phyloP scores from a whole-genome alignment of 2,797 vertebrate genomes.

The Sebastes kiyomatsui region DNA sequence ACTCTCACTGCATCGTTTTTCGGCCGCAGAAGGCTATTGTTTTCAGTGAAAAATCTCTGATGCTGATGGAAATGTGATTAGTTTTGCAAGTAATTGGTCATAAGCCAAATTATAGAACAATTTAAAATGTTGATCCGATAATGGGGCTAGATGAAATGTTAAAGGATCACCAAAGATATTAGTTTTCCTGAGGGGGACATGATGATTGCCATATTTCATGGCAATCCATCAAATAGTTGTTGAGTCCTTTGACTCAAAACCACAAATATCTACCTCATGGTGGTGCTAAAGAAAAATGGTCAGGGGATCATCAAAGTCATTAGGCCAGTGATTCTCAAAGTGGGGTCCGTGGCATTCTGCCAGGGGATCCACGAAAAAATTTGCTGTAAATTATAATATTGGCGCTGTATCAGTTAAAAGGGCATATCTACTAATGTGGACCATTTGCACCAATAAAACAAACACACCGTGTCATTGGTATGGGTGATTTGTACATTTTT shows the following conservation, averaged over 20 bases:
- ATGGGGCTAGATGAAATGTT: not conserved
- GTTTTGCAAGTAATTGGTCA: not conserved
- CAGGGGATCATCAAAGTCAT: not conserved
- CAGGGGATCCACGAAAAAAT: too few relatives aligned
- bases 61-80: not conserved
- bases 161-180: not conserved
- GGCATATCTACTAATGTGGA: too few relatives aligned
- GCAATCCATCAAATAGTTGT: not conserved
- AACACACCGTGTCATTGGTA: not conserved
- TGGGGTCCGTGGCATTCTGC: too few relatives aligned
- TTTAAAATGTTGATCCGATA: too few relatives aligned
- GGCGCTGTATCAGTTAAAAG: too few relatives aligned
- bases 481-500: not conserved
- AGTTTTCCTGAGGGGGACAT: not conserved
- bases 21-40: not conserved
- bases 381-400: too few relatives aligned
- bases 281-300: too few relatives aligned
- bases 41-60: not conserved
- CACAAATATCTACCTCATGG: not conserved
- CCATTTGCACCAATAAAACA: too few relatives aligned
- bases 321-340: not conserved
- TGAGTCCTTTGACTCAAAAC: too few relatives aligned
- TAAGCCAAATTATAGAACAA: too few relatives aligned
- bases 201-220: not conserved
- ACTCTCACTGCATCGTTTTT: too few relatives aligned